Evolutionary conservation across 2,113 vertebrate species (phyloP).

Genomic region (Bungarus multicinctus): DNA sequence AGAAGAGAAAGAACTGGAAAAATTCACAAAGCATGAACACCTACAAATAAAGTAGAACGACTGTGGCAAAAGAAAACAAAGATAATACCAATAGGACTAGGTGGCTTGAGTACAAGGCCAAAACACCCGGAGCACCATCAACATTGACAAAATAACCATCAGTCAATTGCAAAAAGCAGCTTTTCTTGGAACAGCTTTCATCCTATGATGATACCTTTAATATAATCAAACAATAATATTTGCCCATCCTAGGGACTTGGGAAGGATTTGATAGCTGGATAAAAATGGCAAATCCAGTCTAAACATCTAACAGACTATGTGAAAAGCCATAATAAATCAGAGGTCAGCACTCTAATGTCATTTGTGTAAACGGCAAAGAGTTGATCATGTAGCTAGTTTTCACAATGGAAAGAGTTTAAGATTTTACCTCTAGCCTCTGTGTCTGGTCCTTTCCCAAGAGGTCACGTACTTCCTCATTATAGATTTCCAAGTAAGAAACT

Average conservation of each 20-base stretch:
- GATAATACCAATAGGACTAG: background rate
- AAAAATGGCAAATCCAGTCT: background rate
- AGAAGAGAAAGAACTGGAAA: background rate
- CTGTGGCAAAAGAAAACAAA: background rate
- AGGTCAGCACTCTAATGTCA: background rate
- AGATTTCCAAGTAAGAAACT: conserved; percentile 98
- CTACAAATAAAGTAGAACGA: background rate
- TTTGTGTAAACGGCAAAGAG: background rate
- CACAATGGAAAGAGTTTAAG: background rate
- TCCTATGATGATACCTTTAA: background rate
- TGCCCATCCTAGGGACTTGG: background rate
- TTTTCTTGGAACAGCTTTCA: background rate
- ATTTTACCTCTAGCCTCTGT: conserved; percentile 91
- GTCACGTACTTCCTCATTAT: conserved; percentile 97
- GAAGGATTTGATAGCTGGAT: background rate
- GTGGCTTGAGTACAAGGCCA: background rate
- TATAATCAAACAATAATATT: background rate
- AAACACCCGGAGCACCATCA: background rate
- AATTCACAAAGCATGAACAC: background rate
- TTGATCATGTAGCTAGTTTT: background rate
- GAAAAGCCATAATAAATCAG: background rate
- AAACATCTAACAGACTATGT: background rate
- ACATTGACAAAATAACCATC: background rate
- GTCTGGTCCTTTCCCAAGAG: conserved; percentile 95
- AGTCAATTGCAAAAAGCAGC: background rate